phyloP scores from a whole-genome alignment of 2,113 vertebrate species.

The Nematolebias whitei region DNA sequence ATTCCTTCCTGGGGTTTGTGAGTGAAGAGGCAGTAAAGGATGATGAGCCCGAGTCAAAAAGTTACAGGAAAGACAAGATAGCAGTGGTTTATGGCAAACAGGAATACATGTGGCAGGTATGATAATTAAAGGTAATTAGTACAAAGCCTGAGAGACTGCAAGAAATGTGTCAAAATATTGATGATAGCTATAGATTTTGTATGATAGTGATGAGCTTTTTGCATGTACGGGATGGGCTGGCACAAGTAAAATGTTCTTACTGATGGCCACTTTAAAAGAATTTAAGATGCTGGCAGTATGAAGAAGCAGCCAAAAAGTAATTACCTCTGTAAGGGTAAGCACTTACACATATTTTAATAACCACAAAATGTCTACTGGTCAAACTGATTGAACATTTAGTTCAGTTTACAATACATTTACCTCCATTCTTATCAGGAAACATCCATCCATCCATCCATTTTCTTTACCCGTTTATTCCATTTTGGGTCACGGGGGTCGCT shows the following conservation, averaged over 20 bases:
- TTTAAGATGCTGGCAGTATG: neutral
- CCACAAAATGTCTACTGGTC: neutral
- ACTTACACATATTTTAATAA: neutral
- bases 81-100: slow-evolving; percentile 79
- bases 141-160: neutral
- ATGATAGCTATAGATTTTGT: neutral
- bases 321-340: neutral
- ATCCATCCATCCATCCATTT: too few relatives aligned
- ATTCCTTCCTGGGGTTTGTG: slow-evolving; percentile 80
- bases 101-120: slow-evolving; percentile 81
- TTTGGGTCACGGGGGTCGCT: too few relatives aligned
- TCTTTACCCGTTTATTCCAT: too few relatives aligned
- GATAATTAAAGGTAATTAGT: neutral
- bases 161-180: neutral
- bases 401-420: too few relatives aligned
- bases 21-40: slow-evolving; percentile 54
- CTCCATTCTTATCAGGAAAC: too few relatives aligned
- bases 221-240: neutral
- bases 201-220: neutral
- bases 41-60: slow-evolving; percentile 27
- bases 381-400: too few relatives aligned
- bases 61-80: slow-evolving; percentile 61
- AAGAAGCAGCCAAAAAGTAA: neutral
- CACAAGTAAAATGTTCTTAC: too few relatives aligned
- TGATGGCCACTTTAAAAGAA: neutral